A percentile compares a stretch with the other conserved stretches of the same genome.
These are phyloP conservation scores for Drosophila trapezifrons DNA, from an alignment of 1,140 invertebrate genomes.

Conservation along the genomic window DNA sequence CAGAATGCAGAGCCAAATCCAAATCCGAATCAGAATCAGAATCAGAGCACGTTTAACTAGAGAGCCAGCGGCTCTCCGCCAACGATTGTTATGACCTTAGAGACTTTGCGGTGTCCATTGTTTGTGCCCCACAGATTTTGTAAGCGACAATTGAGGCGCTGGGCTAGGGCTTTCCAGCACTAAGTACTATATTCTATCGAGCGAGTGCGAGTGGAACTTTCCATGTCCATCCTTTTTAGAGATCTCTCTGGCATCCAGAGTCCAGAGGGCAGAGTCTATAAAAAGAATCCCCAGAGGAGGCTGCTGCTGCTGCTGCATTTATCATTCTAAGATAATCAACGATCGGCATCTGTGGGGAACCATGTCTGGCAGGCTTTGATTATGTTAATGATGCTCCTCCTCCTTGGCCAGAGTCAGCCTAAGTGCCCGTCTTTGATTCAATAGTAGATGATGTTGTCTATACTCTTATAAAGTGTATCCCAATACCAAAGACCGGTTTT, in stretches of 20 bases:
- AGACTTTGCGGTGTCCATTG: conserved; percentile 3
- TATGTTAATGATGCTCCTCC: conserved; percentile 56
- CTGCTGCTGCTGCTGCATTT: conserved; percentile 32
- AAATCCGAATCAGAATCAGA: conserved; percentile 18
- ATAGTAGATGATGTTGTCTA: conserved; percentile 13
- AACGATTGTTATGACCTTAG: conserved; percentile 46
- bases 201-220: conserved; percentile 29
- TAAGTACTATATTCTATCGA: no score
- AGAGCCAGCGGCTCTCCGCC: conserved; percentile 7
- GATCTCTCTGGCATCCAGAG: no score
- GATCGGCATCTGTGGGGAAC: conserved; percentile 26
- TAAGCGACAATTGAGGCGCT: conserved; percentile 14
- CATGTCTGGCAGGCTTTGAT: conserved; percentile 48
- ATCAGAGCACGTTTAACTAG: conserved; percentile 45
- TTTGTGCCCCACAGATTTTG: conserved; percentile 19
- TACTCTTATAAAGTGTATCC: background rate
- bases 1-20: conserved; percentile 7
- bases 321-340: conserved; percentile 59
- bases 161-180: no score
- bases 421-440: conserved; percentile 9
- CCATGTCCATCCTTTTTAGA: no score
- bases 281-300: conserved; percentile 35
- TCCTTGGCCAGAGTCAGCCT: background rate
- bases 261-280: conserved; percentile 27
- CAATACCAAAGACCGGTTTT: background rate